These are phyloP conservation scores for Bombus superbus DNA, from an alignment of 1,140 invertebrate species.

Conservation along the genomic window DNA sequence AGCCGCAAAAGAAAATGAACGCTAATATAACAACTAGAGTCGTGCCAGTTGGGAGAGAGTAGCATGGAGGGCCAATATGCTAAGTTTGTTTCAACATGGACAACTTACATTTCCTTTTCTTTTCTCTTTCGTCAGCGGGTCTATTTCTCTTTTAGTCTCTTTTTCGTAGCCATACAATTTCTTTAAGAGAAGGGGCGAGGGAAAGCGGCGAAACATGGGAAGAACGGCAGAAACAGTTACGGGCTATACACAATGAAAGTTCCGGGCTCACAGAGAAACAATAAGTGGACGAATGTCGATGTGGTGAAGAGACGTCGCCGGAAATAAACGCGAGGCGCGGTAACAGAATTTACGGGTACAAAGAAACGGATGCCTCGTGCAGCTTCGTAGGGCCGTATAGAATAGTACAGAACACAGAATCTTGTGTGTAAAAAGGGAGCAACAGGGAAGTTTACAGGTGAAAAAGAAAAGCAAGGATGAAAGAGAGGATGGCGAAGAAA, in stretches of 20 bases:
- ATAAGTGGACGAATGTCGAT: constrained; percentile 53
- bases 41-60: constrained; percentile 82
- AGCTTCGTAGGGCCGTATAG: constrained; percentile 21
- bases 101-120: constrained; percentile 81
- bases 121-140: constrained; percentile 77
- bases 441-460: neutral
- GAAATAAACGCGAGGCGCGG: constrained; percentile 22
- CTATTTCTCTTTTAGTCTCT: constrained; percentile 61
- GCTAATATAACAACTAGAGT: constrained; percentile 75
- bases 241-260: constrained; percentile 6
- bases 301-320: neutral
- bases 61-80: constrained; percentile 79
- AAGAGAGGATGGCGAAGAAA: constrained; percentile 1
- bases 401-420: neutral
- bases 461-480: neutral
- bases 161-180: constrained; percentile 50
- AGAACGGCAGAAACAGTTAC: constrained; percentile 12
- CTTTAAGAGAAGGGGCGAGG: neutral
- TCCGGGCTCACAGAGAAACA: constrained; percentile 32
- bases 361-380: constrained; percentile 38
- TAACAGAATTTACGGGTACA: constrained; percentile 41
- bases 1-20: constrained; percentile 63
- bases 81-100: constrained; percentile 75
- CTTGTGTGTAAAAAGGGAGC: constrained; percentile 12
- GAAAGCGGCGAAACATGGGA: neutral